Percentiles rank a stretch among this genome's conserved stretches.
These are phyloP conservation scores for Dynastes maya DNA, from an alignment of 2,888 invertebrate genomes.

Conservation along the genomic window DNA sequence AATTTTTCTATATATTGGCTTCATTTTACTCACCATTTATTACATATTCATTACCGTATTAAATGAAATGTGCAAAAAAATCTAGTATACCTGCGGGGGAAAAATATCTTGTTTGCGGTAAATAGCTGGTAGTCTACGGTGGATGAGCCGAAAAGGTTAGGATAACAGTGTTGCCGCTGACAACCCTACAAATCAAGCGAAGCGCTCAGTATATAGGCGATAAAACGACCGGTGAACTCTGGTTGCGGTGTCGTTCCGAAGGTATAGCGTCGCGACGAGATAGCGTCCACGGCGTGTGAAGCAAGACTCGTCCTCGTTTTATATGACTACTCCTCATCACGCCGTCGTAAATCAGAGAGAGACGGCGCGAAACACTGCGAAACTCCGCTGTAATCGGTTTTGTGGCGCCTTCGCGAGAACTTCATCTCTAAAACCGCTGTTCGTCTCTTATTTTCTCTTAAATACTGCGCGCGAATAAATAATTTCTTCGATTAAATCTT, in stretches of 20 bases:
- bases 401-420: constrained; percentile 1
- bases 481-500: too few relatives aligned
- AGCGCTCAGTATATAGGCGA: constrained; percentile 43
- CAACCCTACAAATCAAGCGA: constrained; percentile 44
- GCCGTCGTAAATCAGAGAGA: constrained; percentile 61
- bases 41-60: neutral
- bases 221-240: constrained; percentile 47
- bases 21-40: too few relatives aligned
- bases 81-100: neutral
- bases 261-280: constrained; percentile 50
- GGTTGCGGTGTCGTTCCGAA: constrained; percentile 46
- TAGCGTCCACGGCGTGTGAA: constrained; percentile 50
- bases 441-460: too few relatives aligned
- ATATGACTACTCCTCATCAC: constrained; percentile 64
- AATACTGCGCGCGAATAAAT: too few relatives aligned
- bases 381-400: constrained; percentile 26
- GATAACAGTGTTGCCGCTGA: constrained; percentile 38
- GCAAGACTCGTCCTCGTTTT: constrained; percentile 57
- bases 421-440: neutral
- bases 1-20: too few relatives aligned
- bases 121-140: neutral
- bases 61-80: neutral
- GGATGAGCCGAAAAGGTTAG: constrained; percentile 40
- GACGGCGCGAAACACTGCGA: constrained; percentile 29
- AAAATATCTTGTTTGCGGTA: constrained; percentile 8